These are phyloP conservation scores for Stenichneumon culpator DNA, from an alignment of 2,888 invertebrate species.

Conservation along the genomic window DNA sequence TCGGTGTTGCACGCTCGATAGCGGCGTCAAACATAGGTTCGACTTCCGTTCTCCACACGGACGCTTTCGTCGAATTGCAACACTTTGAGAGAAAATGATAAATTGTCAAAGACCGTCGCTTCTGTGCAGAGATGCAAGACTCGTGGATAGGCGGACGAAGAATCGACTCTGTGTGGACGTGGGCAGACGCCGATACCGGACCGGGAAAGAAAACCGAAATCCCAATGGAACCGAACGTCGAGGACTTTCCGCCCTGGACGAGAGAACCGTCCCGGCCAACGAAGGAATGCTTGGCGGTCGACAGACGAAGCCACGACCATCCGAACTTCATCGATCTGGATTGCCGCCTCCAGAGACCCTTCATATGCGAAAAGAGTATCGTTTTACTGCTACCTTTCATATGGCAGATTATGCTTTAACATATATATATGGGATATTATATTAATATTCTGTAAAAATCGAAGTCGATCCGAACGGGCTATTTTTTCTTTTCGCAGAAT, in stretches of 20 bases:
- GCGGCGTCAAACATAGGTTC: conserved; percentile 86
- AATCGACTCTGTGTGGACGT: conserved; percentile 71
- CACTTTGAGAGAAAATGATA: conserved; percentile 14
- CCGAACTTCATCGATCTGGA: conserved; percentile 87
- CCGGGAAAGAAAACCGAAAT: conserved; percentile 70
- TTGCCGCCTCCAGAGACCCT: conserved; percentile 85
- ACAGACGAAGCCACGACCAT: conserved; percentile 85
- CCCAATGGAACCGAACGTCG: conserved; percentile 85
- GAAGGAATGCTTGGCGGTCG: conserved; percentile 85
- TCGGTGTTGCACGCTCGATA: conserved; percentile 86
- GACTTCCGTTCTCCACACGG: conserved; percentile 63
- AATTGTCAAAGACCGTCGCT: background rate
- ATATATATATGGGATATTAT: too few relatives aligned
- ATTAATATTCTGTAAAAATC: too few relatives aligned
- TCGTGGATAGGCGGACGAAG: conserved; percentile 77
- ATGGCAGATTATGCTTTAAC: too few relatives aligned
- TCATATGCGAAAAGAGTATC: conserved; percentile 86
- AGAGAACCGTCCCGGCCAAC: conserved; percentile 82
- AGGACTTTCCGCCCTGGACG: conserved; percentile 85
- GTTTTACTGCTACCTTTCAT: background rate
- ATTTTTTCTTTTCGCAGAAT: conserved; percentile 55
- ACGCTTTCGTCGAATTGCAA: background rate
- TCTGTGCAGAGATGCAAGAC: conserved; percentile 71
- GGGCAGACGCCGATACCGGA: conserved; percentile 68
- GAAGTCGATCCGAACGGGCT: too few relatives aligned